phyloP scores from a whole-genome alignment of 2,888 invertebrate genomes.

The Pachymerium ferrugineum region DNA sequence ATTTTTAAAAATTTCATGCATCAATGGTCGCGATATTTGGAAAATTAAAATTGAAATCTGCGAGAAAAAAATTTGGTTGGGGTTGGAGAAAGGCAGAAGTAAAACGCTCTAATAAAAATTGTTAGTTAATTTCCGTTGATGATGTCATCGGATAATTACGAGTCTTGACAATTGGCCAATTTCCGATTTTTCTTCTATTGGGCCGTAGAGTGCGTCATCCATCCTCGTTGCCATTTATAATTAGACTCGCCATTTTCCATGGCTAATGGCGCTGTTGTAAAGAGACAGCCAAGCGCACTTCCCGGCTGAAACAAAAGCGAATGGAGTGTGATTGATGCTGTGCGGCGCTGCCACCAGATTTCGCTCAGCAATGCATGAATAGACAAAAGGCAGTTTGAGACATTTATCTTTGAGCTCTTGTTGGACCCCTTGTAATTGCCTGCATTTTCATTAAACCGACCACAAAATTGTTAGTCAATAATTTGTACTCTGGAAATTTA shows the following conservation, averaged over 20 bases:
- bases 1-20: no score
- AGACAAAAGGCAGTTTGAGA: conserved; percentile 8
- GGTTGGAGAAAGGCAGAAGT: no score
- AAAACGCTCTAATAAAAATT: no score
- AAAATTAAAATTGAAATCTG: no score
- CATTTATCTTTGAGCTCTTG: not conserved
- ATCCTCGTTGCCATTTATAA: conserved; percentile 13
- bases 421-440: not conserved
- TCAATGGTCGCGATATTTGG: no score
- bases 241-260: conserved; percentile 13
- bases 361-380: conserved; percentile 8
- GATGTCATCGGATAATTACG: not conserved
- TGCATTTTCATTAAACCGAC: not conserved
- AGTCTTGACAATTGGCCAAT: conserved; percentile 4
- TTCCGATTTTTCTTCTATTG: conserved; percentile 2
- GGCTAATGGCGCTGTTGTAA: conserved; percentile 4
- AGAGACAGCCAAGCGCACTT: conserved; percentile 9
- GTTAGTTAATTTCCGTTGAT: not conserved
- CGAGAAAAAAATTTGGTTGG: no score
- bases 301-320: conserved; percentile 8
- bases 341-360: conserved; percentile 8
- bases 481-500: not conserved
- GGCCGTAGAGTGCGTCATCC: not conserved
- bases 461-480: not conserved
- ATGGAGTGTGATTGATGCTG: conserved; percentile 4